A percentile compares a stretch with the other conserved stretches of the same genome.
phyloP scores from a whole-genome alignment of 2,797 vertebrate species.

The Helarctos malayanus region DNA sequence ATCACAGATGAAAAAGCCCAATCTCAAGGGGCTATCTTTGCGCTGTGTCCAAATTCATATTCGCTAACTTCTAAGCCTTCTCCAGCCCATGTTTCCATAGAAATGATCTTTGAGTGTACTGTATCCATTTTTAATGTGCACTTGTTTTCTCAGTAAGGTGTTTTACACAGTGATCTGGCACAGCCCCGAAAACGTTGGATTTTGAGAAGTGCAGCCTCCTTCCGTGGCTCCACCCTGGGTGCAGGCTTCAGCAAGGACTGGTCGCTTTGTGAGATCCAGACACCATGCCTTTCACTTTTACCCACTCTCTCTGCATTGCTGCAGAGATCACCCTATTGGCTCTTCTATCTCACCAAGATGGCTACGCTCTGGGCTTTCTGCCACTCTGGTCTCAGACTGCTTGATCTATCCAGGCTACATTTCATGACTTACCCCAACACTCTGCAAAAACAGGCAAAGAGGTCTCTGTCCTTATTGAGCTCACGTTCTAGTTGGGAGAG shows the following conservation, averaged over 20 bases:
- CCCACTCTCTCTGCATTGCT: background rate
- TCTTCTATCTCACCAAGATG: background rate
- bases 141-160: background rate
- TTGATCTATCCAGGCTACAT: background rate
- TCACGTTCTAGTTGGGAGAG: background rate
- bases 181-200: background rate
- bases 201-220: background rate
- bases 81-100: background rate
- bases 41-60: background rate
- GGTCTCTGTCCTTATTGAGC: background rate
- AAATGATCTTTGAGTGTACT: background rate
- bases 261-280: background rate
- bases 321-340: background rate
- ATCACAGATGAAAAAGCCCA: background rate
- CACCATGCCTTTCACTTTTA: rapidly evolving
- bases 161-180: background rate
- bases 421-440: background rate
- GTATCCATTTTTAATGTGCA: background rate
- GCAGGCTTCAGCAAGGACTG: background rate
- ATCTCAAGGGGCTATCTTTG: background rate
- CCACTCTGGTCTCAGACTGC: background rate
- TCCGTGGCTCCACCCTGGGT: background rate
- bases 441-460: background rate
- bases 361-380: background rate
- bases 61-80: background rate